A percentile compares a stretch with the other conserved stretches of the same genome.
Conservation (phyloP, 2,113 vertebrate species). For the Perca schrenkii region DNA sequence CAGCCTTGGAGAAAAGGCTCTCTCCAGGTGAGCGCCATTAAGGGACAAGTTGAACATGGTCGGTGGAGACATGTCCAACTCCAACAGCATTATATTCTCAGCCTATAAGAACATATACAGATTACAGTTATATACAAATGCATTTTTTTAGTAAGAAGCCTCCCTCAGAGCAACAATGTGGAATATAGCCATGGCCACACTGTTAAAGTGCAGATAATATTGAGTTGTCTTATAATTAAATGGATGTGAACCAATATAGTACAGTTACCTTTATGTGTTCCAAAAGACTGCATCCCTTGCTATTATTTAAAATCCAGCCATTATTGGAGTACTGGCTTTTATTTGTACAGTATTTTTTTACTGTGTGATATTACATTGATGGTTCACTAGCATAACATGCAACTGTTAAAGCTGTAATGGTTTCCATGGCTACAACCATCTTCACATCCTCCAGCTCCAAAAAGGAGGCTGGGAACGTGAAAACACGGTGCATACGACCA, state of each 20-base stretch:
- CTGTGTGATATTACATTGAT: background rate
- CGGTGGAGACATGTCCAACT: slow-evolving; percentile 92
- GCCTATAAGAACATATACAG: slow-evolving; percentile 81
- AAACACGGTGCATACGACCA: background rate
- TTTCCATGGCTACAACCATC: slow-evolving; percentile 43
- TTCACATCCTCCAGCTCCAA: slow-evolving; percentile 12
- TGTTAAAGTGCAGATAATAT: too few relatives aligned
- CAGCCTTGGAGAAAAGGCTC: slow-evolving; percentile 72
- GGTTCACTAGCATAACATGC: slow-evolving; percentile 2
- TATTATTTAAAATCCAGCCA: background rate
- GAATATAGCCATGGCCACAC: too few relatives aligned
- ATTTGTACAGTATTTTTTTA: background rate
- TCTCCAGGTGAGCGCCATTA: slow-evolving; percentile 85
- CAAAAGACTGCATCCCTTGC: background rate
- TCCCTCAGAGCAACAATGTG: background rate
- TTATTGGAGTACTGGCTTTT: background rate
- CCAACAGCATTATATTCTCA: slow-evolving; percentile 96
- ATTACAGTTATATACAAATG: background rate
- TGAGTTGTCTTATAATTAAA: too few relatives aligned
- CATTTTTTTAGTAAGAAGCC: background rate
- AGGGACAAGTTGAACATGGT: slow-evolving; percentile 85
- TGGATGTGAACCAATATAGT: background rate
- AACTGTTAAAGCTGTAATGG: slow-evolving; percentile 26
- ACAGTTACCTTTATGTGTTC: background rate
- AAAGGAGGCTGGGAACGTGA: slow-evolving; percentile 7